Conservation (phyloP, 2,113 vertebrate species). For the Orthochromis malagaraziensis region DNA sequence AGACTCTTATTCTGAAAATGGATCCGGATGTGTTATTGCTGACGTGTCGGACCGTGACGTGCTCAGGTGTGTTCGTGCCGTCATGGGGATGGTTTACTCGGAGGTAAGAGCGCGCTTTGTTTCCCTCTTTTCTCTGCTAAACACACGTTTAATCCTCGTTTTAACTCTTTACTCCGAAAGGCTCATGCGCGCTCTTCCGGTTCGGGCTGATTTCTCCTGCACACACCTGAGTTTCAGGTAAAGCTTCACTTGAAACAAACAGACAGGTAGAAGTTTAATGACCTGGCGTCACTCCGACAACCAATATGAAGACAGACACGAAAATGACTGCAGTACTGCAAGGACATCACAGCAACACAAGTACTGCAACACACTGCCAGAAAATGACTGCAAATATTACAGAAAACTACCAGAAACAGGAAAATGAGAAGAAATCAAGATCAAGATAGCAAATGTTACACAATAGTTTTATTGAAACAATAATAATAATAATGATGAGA, state of each 20-base stretch:
- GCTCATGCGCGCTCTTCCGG: background rate
- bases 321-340: background rate
- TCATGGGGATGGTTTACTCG: conserved; percentile 51
- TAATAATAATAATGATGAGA: background rate
- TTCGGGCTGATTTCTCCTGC: background rate
- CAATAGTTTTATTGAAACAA: background rate
- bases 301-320: background rate
- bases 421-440: background rate
- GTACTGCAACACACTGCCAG: rapidly evolving
- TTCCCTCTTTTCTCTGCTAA: background rate
- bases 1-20: background rate
- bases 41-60: rapidly evolving
- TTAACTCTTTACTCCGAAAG: background rate
- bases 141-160: background rate
- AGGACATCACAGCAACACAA: background rate
- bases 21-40: background rate
- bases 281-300: background rate
- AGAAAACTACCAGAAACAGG: background rate
- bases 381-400: background rate
- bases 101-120: conserved; percentile 21
- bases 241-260: background rate
- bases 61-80: conserved; percentile 6
- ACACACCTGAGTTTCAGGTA: background rate
- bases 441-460: background rate
- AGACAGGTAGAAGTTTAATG: background rate